Percentiles rank a stretch among this genome's conserved stretches.
Conservation (phyloP, 2,888 invertebrate species). For the Iselma pallidipennis region DNA sequence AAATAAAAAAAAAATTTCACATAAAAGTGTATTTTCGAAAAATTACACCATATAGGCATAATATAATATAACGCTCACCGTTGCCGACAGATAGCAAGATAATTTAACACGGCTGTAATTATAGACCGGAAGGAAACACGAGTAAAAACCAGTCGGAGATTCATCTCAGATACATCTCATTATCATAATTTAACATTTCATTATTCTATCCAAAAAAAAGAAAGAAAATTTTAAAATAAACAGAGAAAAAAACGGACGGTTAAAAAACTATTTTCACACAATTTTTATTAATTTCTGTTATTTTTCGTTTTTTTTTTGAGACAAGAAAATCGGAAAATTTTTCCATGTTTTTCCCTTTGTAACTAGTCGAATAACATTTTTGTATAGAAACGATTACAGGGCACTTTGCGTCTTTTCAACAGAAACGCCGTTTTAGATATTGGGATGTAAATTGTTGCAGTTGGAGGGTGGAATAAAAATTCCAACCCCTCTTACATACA, state of each 20-base stretch:
- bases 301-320: too few species aligned
- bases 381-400: too few species aligned
- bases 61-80: slow-evolving; percentile 48
- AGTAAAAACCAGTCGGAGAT: slow-evolving; percentile 57
- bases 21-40: neutral
- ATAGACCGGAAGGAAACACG: slow-evolving; percentile 58
- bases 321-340: too few species aligned
- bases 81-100: slow-evolving; percentile 52
- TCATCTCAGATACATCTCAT: slow-evolving; percentile 57
- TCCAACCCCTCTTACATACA: neutral
- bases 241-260: neutral
- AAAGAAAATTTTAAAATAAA: slow-evolving; percentile 1
- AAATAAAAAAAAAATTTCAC: too few species aligned
- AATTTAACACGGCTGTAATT: slow-evolving; percentile 56
- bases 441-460: too few species aligned
- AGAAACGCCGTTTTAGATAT: too few species aligned
- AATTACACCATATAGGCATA: neutral
- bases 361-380: too few species aligned
- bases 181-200: slow-evolving; percentile 55
- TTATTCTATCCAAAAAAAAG: neutral
- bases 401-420: too few species aligned
- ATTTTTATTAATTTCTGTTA: too few species aligned
- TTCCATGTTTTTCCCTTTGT: too few species aligned
- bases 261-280: slow-evolving; percentile 6
- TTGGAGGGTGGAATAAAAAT: neutral